Base-by-base conservation (phyloP, 2,888 invertebrate species). In the Malthinus seriepunctatus region DNA sequence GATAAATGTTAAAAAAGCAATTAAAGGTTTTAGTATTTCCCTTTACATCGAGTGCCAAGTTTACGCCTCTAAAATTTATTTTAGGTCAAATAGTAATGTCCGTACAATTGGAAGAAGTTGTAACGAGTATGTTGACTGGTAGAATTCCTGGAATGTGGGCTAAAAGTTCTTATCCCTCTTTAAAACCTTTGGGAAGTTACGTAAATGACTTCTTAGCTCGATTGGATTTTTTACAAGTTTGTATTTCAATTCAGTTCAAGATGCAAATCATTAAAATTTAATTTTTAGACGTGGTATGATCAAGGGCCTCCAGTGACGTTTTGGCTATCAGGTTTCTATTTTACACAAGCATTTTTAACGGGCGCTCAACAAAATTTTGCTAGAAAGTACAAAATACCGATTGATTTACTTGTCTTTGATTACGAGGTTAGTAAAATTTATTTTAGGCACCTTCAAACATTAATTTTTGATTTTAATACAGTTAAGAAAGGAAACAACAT, bases 311-410 rank as follows among this genome's bases (percentile, higher is more conserved):
- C 96, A 0, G 64, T 81, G 0, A 86, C 89, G 39, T 97, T 90
- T 79, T 97, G 96, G 97, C 75, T 97, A 32, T 91, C 95, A 0
- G 96, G 95, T 1, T 96, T 97, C 79, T 97, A 88, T 81, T 96
- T 96, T 77, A 95, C 96, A 0, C 96, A 96, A 80, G 95, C 96
- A 1, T 97, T 97, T 80, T 82, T 97, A 47, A 96, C 96, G 3
- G 95, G 95, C 4, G 93, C 91, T 11, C 91, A 92, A 75, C 96
- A 97, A 81, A 96, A 95, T 79, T 95, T 86, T 78, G 95, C 96
- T 3, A 84, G 96, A 66, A 95, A 94, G 77, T 92, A 92, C 80
- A 88, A 86, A 60, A 94, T 96, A 70, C 95, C 96, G 31, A 96
- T 97, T 67, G 96, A 97, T 81, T 83, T 91, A 69, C 80, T 93